Percentiles rank a stretch among this genome's conserved stretches.
phyloP scores from a whole-genome alignment of 2,113 vertebrate genomes.

The Coptodon rendalli region DNA sequence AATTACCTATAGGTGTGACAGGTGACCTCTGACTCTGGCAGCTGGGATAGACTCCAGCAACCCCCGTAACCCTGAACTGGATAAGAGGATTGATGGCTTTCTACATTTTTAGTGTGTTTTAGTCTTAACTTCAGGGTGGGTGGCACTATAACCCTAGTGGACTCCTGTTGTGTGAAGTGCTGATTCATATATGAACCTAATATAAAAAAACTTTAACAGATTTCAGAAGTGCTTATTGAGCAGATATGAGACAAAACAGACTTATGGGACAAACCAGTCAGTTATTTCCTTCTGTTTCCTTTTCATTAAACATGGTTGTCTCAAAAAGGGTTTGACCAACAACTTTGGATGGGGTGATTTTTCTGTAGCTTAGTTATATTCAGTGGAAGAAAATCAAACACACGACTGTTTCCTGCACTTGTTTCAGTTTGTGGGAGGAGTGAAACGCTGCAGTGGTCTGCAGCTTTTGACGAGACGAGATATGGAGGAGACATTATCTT shows the following conservation, averaged over 20 bases:
- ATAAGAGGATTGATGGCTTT: neutral
- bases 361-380: neutral
- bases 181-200: neutral
- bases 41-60: neutral
- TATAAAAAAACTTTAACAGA: accelerated
- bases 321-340: neutral
- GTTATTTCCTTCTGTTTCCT: accelerated
- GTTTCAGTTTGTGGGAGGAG: neutral
- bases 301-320: accelerated
- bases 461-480: neutral
- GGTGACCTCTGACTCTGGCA: neutral
- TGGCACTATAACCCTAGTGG: accelerated
- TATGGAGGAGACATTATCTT: neutral
- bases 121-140: neutral
- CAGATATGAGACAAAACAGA: neutral
- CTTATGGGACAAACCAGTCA: neutral
- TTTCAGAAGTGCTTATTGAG: neutral
- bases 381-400: neutral
- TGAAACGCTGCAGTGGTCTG: neutral
- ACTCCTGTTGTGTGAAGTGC: neutral
- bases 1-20: neutral
- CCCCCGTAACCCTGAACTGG: accelerated
- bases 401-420: neutral
- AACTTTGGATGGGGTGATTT: neutral
- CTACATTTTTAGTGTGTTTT: neutral